Evolutionary conservation across 2,797 vertebrate genomes (phyloP).

Genomic region (Silurus aristotelis): DNA sequence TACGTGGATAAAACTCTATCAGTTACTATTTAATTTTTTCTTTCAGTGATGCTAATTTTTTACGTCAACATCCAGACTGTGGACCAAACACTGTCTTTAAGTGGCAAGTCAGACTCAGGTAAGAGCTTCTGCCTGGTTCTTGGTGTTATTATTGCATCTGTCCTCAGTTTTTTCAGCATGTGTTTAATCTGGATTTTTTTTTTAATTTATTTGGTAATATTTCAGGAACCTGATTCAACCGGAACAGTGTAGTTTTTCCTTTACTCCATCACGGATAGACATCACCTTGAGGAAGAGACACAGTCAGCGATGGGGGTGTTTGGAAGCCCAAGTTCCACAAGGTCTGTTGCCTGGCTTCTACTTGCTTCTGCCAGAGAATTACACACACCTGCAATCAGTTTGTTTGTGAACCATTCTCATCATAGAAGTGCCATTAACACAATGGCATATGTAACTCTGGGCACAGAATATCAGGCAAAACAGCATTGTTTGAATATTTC

Average conservation of each 20-base stretch:
- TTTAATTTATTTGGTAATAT: constrained; percentile 8
- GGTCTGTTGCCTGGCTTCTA: constrained; percentile 89
- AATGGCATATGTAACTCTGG: background rate
- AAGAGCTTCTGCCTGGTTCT: constrained; percentile 36
- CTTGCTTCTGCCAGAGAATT: constrained; percentile 39
- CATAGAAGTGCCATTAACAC: background rate
- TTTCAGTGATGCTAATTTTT: constrained; percentile 85
- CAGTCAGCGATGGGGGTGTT: constrained; percentile 94
- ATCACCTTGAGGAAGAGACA: constrained; percentile 94
- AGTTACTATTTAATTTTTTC: constrained; percentile 47
- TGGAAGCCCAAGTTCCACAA: constrained; percentile 94
- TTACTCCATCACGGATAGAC: constrained; percentile 88
- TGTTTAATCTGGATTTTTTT: background rate
- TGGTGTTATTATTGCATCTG: no score
- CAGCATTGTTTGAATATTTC: background rate
- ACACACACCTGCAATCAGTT: background rate
- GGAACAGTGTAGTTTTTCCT: constrained; percentile 88
- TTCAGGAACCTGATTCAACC: constrained; percentile 95
- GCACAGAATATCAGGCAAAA: background rate
- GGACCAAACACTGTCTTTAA: constrained; percentile 91
- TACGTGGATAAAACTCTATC: no score
- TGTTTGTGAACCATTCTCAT: background rate
- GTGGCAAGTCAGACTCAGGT: constrained; percentile 99
- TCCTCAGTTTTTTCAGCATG: background rate
- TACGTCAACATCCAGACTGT: constrained; percentile 88